Evolutionary conservation across 2,888 invertebrate species (phyloP), one percentile per base, ranked within the genome.

Genomic region (Cantharis rufa): DNA sequence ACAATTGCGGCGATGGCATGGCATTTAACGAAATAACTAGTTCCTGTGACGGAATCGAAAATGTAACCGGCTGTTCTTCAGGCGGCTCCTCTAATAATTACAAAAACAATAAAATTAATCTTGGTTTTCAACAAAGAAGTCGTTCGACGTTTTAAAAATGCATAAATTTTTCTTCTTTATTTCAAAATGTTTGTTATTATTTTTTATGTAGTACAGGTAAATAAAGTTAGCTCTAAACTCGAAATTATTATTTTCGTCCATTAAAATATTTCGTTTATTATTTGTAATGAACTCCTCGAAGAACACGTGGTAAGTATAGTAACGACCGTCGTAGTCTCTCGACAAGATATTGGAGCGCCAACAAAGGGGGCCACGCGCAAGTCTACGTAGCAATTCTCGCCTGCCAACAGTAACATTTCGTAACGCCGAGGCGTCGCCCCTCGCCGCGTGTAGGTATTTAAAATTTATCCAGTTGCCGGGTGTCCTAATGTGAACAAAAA

Each of bases 11-110:
- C 0, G 92, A 92, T 76, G 94, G 93, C 80, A 90, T 91, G 18
- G 96, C 94, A 2, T 97, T 94, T 87, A 96, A 95, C 85, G 93
- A 94, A 13, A 88, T 92, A 64, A 91, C 91, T 1, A 91, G 91
- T 70, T 88, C 91, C 28, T 97, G 96, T 84, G 94, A 95, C 71
- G 93, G 92, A 3, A 92, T 93, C 70, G 95, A 94, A 82, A 94
- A 95, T 86, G 94, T 96, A 11, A 91, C 92, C 3, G 92, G 91
- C 79, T 96, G 96, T 87, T 92, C 92, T 71, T 62, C 68, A 11
- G 63, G 63, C 10, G 64, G 64, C 21, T n/a, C 15, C n/a, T 21
- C 64, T 7, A n/a, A n/a, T 18, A 18, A 18, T 63, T 63, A 15
- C n/a, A 18, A 18, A 66, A n/a, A n/a, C 3, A 48, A 48, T 48